Base-by-base conservation (phyloP, 2,888 invertebrate genomes). In the Lamproptera curius region DNA sequence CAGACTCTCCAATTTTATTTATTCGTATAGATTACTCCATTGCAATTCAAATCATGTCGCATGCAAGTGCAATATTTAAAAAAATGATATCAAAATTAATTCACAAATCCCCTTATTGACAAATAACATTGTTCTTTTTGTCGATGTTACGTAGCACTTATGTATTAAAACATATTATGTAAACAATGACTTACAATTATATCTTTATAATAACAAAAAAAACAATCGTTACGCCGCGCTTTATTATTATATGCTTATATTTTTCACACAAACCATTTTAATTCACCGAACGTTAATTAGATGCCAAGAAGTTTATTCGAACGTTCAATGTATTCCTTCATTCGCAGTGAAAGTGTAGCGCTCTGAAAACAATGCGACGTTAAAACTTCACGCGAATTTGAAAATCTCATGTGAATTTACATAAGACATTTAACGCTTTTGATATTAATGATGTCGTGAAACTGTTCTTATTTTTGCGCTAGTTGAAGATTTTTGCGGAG, bases 391-490 rank as follows among this genome's bases (percentile, higher is more conserved):
- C 42, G 47, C 37, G 38, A 38, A 38, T 47, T 47, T 47, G 11
- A 42, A 31, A 42, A 38, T 47, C 47, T 42, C 47, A 47, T 38
- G 42, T 10, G 5, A 33, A 38, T 47, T 47, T 42, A 47, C 47
- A 38, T 42, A 28, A 42, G 31, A 42, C 2, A 11, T 34, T 41
- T 41, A 15, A 40, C 31, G 28, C 36, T 35, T 31, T 28, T 36
- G 26, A 28, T 26, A 20, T 35, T 23, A 13, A 38, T 17, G 17
- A 23, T 13, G 10, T 35, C 26, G 33, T 43, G 33, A 36, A 28
- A 43, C 26, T 43, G 15, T 35, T 42, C 15, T 43, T 11, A n/a
- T 36, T 31, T 16, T 42, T 34, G n/a, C n/a, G 3, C 11, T 31
- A 2, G 4, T 11, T 1, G 6, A 5, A 20, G 20, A 6, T 5